These are phyloP conservation scores for Phycodurus eques DNA, from an alignment of 2,113 vertebrate genomes.

Conservation along the genomic window DNA sequence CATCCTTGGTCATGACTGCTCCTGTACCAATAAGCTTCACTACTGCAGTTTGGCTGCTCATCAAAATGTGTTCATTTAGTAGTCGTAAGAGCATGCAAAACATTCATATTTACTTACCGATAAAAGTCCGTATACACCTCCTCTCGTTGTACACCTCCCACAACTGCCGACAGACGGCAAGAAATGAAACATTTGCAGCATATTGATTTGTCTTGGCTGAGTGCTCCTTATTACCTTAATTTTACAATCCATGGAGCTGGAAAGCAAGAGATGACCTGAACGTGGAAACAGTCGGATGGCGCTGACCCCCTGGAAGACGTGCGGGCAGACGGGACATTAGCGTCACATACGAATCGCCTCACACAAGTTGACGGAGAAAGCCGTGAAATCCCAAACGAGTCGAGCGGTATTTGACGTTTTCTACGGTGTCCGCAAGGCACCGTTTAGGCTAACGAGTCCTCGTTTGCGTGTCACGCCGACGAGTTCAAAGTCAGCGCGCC, in stretches of 20 bases:
- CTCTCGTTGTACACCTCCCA: constrained; percentile 98
- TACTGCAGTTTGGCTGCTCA: too few relatives aligned
- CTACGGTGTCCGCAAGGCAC: background rate
- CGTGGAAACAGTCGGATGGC: constrained; percentile 91
- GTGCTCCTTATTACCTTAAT: constrained; percentile 82
- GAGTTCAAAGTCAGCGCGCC: background rate
- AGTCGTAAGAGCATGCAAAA: too few relatives aligned
- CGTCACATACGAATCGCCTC: background rate
- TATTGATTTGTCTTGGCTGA: background rate
- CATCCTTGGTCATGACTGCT: background rate
- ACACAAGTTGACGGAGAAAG: background rate
- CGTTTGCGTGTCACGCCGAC: background rate
- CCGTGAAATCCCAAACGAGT: background rate
- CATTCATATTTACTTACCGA: constrained; percentile 77
- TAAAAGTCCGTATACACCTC: constrained; percentile 91
- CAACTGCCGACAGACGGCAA: constrained; percentile 66
- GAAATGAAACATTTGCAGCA: background rate
- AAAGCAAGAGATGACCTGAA: constrained; percentile 91
- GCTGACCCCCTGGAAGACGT: constrained; percentile 84
- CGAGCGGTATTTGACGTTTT: background rate
- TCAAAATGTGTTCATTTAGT: too few relatives aligned
- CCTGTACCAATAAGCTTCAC: too few relatives aligned
- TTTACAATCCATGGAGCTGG: constrained; percentile 97
- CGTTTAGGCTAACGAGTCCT: background rate
- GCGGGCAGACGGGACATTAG: background rate